phyloP scores from a whole-genome alignment of 2,888 invertebrate genomes.

The Acronicta aceris region DNA sequence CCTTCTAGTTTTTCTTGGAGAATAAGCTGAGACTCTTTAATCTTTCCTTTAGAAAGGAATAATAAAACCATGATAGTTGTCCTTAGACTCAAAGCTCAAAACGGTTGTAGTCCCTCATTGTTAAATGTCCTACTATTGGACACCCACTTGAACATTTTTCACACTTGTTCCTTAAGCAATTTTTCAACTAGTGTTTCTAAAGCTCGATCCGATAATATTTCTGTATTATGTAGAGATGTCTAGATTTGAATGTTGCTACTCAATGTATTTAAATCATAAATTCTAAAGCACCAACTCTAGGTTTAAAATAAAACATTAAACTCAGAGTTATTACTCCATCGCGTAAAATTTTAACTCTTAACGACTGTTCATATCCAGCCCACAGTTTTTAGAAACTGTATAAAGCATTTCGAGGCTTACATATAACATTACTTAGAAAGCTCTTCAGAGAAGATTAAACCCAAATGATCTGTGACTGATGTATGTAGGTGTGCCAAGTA shows the following conservation, averaged over 20 bases:
- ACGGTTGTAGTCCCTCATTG: no score
- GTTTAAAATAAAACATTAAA: slow-evolving; percentile 8
- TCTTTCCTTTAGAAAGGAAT: no score
- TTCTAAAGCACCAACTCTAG: background rate
- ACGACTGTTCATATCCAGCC: slow-evolving; percentile 17
- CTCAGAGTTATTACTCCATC: slow-evolving; percentile 12
- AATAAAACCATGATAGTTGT: no score
- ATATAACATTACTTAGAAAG: slow-evolving; percentile 8
- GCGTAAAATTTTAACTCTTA: slow-evolving; percentile 3
- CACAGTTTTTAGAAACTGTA: slow-evolving; percentile 21
- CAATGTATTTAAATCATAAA: background rate
- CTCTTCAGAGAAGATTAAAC: slow-evolving; percentile 16
- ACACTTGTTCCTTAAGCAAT: no score
- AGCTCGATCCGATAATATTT: no score
- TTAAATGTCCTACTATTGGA: no score
- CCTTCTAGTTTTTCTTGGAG: no score
- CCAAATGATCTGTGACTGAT: slow-evolving; percentile 28
- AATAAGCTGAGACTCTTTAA: no score
- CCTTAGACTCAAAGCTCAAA: no score
- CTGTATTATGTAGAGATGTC: no score
- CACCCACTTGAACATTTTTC: no score
- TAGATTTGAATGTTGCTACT: background rate
- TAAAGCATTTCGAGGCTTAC: slow-evolving; percentile 24
- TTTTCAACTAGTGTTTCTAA: no score
- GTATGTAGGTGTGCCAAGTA: slow-evolving; percentile 38